These are phyloP conservation scores for Triplophysa siluroides DNA, from an alignment of 2,113 vertebrate species.

Conservation along the genomic window DNA sequence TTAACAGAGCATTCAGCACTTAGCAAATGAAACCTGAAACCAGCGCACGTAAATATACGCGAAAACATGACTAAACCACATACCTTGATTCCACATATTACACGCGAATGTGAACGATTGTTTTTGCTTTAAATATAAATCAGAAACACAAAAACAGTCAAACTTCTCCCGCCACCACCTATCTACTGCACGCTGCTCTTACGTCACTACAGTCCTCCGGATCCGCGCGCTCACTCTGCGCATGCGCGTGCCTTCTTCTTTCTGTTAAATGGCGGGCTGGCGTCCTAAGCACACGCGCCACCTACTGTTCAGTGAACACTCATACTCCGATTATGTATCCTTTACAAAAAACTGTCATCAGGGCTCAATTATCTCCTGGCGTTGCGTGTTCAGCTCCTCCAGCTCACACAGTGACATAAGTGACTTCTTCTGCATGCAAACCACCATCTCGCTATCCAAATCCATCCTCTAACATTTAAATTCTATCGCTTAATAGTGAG, in stretches of 20 bases:
- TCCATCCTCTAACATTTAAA: too few species aligned
- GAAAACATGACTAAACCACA: background rate
- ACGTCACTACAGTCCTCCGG: background rate
- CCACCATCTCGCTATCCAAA: too few species aligned
- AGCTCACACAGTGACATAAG: too few species aligned
- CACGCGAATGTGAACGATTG: background rate
- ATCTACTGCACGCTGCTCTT: background rate
- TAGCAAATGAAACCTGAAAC: background rate
- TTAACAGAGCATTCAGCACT: background rate
- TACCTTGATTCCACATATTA: constrained; percentile 57
- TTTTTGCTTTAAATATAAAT: background rate
- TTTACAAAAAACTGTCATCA: too few species aligned
- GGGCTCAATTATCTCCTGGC: too few species aligned
- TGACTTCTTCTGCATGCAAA: too few species aligned
- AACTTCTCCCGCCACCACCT: constrained; percentile 12
- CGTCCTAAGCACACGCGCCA: background rate
- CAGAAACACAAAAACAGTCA: background rate
- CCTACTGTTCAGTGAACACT: too few species aligned
- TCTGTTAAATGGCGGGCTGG: background rate
- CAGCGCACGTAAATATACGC: background rate
- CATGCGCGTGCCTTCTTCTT: background rate
- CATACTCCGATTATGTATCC: too few species aligned
- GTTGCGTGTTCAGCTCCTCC: too few species aligned
- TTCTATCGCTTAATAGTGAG: too few species aligned
- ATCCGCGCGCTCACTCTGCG: background rate